Conservation (phyloP, 2,888 invertebrate genomes). For the Chalcosyrphus nemorum region DNA sequence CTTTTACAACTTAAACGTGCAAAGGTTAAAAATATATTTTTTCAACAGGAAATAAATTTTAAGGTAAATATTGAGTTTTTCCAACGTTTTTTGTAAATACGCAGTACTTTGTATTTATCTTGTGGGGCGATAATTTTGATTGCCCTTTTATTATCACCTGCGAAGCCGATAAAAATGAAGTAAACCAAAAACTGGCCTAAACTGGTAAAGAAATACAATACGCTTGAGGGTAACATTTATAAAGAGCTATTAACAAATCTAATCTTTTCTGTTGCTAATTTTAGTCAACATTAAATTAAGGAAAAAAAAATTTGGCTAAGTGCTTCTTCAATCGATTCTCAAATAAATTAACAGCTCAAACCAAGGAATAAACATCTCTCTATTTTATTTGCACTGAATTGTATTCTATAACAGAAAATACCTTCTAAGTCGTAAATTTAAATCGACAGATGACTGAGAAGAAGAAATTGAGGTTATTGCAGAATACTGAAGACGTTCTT, state of each 20-base stretch:
- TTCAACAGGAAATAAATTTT: background rate
- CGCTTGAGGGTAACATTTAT: background rate
- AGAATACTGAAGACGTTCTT: too few species aligned
- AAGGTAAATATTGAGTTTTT: background rate
- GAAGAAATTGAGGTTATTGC: too few species aligned
- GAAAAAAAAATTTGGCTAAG: background rate
- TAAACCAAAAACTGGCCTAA: background rate
- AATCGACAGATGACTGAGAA: too few species aligned
- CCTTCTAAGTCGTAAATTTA: too few species aligned
- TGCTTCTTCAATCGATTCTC: background rate
- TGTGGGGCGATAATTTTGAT: slow-evolving; percentile 1
- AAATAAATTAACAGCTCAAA: too few species aligned
- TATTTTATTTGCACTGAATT: too few species aligned
- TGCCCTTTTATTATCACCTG: slow-evolving; percentile 3
- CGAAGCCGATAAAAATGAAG: slow-evolving; percentile 7
- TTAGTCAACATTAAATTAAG: background rate
- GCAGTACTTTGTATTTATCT: slow-evolving; percentile 19
- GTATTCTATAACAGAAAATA: too few species aligned
- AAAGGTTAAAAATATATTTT: background rate
- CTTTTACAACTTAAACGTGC: too few species aligned
- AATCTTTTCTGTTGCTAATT: background rate
- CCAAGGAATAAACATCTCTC: too few species aligned
- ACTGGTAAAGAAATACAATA: background rate
- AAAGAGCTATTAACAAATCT: background rate
- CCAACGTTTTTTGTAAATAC: background rate